Conservation (phyloP, 2,888 invertebrate species). For the Paralinhomoeus sp. region DNA sequence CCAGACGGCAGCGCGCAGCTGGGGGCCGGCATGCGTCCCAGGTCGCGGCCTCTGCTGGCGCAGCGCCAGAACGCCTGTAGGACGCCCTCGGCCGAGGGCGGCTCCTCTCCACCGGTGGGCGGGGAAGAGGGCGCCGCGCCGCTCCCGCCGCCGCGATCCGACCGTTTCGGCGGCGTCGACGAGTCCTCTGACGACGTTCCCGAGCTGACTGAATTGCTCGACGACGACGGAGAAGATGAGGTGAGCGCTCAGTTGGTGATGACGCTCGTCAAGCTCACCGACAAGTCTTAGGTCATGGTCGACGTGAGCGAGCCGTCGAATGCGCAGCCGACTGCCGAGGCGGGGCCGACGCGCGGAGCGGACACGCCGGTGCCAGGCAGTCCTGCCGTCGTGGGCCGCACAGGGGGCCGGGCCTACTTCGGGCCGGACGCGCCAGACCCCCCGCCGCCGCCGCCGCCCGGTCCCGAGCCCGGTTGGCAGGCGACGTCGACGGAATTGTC, state of each 20-base stretch:
- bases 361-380: neutral
- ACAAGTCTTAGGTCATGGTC: slow-evolving; percentile 3
- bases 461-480: too few relatives aligned
- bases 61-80: neutral
- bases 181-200: neutral
- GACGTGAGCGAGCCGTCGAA: neutral
- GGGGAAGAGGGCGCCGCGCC: neutral
- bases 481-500: too few relatives aligned
- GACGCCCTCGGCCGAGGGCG: neutral
- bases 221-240: neutral
- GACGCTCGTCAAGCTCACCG: neutral
- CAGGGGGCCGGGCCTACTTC: too few relatives aligned
- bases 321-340: too few relatives aligned
- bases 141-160: neutral
- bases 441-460: too few relatives aligned
- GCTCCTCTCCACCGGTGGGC: neutral
- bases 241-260: too few relatives aligned
- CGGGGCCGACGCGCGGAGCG: neutral
- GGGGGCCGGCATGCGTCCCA: neutral
- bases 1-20: neutral
- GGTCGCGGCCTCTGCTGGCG: neutral
- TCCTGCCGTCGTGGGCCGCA: too few relatives aligned
- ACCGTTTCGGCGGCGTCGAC: too few relatives aligned
- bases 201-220: neutral
- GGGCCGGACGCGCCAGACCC: too few relatives aligned